Base-by-base conservation (phyloP, 2,888 invertebrate species). In the Choreutis nemorana region DNA sequence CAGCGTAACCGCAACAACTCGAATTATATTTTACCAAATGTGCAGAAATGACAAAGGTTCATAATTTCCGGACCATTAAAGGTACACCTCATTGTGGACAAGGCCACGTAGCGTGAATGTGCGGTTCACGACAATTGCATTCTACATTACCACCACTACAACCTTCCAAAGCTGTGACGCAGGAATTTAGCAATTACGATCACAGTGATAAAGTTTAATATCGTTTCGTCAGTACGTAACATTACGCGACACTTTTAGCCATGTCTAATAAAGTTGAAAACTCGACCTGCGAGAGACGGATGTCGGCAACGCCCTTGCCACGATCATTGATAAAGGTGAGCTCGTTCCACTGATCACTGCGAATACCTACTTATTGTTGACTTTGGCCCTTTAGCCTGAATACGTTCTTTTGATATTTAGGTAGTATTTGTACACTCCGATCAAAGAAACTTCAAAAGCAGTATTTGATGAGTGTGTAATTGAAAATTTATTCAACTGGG, bases 1-100 rank as follows among this genome's bases (percentile, higher is more conserved):
- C 37, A 37, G 32, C 34, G 33, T 37, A 50, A 58, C 61, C 60
- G 46, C 60, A 58, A 46, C 55, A 55, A 50, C 50, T 44, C 31
- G 39, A 44, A 53, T 55, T 48, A 47, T 42, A 41, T 44, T 50
- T 46, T 42, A 41, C 45, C 46, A 42, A 62, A 57, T 56, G 47
- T 42, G 55, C 42, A 45, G 41, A 14, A 48, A 56, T 50, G 54
- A 62, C 62, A 62, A 62, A 57, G 57, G 43, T 53, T 59, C 55
- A 60, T 58, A 65, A 67, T 75, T 70, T 73, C 72, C 71, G 68
- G 64, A 55, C 62, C 63, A 62, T 61, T 67, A 66, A 61, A 55
- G 50, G 60, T 56, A 44, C 55, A 57, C 52, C 55, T 64, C 52
- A 52, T 48, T 56, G 50, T 46, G 43, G 39, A 50, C 75, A 75